Conservation (phyloP, 2,888 invertebrate species). For the Phytoseiulus persimilis region DNA sequence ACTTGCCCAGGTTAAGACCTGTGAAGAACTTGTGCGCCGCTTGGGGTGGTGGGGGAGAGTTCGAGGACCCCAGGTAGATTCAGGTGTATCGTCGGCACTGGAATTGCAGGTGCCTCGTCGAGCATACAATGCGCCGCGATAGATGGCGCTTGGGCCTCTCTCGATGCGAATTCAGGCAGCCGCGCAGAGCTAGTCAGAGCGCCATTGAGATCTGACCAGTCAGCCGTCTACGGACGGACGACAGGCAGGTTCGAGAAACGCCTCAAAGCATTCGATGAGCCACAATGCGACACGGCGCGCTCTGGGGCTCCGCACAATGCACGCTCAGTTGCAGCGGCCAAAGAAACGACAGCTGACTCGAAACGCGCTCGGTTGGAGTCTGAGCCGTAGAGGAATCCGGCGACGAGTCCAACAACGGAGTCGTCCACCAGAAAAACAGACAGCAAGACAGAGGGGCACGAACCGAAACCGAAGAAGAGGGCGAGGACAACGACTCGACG, state of each 20-base stretch:
- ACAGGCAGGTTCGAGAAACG: neutral
- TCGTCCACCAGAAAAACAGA: too few species aligned
- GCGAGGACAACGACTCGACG: neutral
- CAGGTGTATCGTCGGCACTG: neutral
- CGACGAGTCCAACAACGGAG: neutral
- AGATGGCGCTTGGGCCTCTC: slow-evolving; percentile 5
- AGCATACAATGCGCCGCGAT: slow-evolving; percentile 5
- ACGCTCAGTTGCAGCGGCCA: neutral
- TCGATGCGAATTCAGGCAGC: neutral
- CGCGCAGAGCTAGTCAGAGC: neutral
- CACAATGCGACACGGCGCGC: neutral
- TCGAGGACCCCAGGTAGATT: neutral
- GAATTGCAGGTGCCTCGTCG: neutral
- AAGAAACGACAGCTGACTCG: neutral
- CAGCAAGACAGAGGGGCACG: neutral
- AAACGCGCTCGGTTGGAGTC: neutral
- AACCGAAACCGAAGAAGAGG: neutral
- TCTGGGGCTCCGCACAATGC: neutral
- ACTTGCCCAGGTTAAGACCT: neutral
- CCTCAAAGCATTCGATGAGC: neutral
- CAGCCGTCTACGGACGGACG: neutral
- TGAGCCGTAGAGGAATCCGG: neutral
- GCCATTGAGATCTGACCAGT: neutral
- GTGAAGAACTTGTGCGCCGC: neutral
- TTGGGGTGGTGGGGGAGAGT: neutral